Base-by-base conservation (phyloP, 2,888 invertebrate species). In the Amphipoea oculea region DNA sequence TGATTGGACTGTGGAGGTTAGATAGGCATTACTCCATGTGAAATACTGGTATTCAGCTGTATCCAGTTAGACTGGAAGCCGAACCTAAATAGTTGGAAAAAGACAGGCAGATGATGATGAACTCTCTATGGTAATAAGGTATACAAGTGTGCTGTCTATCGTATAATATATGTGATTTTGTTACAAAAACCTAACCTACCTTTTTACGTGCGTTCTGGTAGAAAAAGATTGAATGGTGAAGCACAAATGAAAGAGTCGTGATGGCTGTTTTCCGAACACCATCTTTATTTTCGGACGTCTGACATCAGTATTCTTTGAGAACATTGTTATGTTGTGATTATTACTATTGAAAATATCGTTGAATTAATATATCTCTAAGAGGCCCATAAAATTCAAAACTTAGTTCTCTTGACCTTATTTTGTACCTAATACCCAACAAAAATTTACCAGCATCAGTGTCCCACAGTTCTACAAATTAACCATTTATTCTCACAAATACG, bases 401-500 rank as follows among this genome's bases (percentile, higher is more conserved):
- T 20, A 7, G 17, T 36, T 63, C 23, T 51, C 42, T 12, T 17
- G 6, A n/a, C 42, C 1, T 20, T 20, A 3, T 40, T 40, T 67
- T 23, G 11, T 62, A 17, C n/a, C 12, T 5, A 54, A 1, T 40
- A 29, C 2, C 20, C 17, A 12, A 40, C 57, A 51, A 76, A 75
- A 76, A 63, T 0, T 5, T 0, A 0, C 5, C 29, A 54, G 20
- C 6, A 17, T 54, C 20, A 65, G 6, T 45, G 17, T 42, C 20
- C 48, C 4, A 67, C 62, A 72, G 60, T 60, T 65, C 67, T 48
- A 86, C 48, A 77, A 82, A 73, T 71, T 60, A 73, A 48, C 83
- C 60, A 78, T 83, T 86, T 78, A 73, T 77, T 83, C 70, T 48
- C 73, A 63, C 73, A 78, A 73, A 83, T 73, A 57, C 23, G 48